Percentiles rank a stretch among this genome's conserved stretches.
Conservation (phyloP, 2,113 vertebrate species). For the Apistogramma diplotaenia region DNA sequence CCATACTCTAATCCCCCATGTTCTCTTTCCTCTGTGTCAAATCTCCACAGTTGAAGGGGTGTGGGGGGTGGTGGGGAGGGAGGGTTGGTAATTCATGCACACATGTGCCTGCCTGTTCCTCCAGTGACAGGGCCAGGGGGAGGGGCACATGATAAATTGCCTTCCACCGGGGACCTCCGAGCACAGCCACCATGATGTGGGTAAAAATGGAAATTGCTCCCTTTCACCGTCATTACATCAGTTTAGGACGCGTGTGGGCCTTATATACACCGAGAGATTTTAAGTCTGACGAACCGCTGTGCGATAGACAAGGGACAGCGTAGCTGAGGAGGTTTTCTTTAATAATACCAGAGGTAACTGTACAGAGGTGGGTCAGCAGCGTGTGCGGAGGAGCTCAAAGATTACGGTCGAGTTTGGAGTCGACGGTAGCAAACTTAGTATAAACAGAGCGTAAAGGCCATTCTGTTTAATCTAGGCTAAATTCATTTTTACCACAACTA, state of each 20-base stretch:
- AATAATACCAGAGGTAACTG: constrained; percentile 24
- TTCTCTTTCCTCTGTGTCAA: constrained; percentile 67
- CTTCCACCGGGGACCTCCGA: constrained; percentile 79
- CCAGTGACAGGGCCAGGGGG: constrained; percentile 78
- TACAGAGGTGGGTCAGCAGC: constrained; percentile 28
- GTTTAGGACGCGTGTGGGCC: constrained; percentile 80
- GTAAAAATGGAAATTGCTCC: constrained; percentile 82
- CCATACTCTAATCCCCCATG: constrained; percentile 64
- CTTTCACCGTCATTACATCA: constrained; percentile 83
- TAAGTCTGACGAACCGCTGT: constrained; percentile 48
- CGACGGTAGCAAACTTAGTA: background rate
- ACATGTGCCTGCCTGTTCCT: constrained; percentile 81
- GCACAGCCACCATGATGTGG: constrained; percentile 79
- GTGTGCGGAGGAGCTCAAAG: background rate
- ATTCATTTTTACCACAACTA: background rate
- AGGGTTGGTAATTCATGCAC: constrained; percentile 78
- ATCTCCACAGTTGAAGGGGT: constrained; percentile 35
- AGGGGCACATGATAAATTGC: constrained; percentile 83
- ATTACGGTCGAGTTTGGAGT: background rate
- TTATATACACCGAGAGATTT: constrained; percentile 64
- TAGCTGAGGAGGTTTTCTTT: background rate
- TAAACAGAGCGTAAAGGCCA: background rate
- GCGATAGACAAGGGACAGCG: constrained; percentile 19
- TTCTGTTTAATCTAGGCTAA: background rate
- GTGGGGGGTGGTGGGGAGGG: constrained; percentile 41